phyloP scores from a whole-genome alignment of 37 sponge, comb jelly and placozoan species.

The Cliona cf. orientalis region DNA sequence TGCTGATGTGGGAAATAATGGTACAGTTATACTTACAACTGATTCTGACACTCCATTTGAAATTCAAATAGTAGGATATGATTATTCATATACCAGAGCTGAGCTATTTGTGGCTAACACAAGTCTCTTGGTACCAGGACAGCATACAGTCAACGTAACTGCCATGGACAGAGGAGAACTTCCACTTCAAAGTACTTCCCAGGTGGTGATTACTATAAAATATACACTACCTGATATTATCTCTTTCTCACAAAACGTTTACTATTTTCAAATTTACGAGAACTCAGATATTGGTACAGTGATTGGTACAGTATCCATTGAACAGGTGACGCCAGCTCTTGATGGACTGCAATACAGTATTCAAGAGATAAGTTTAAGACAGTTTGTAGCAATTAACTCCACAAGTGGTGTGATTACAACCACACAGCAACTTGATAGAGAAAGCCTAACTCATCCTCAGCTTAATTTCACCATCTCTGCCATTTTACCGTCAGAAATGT shows the following conservation, averaged over 20 bases:
- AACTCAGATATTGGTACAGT: background rate
- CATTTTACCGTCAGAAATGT: background rate
- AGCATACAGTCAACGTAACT: slow-evolving; percentile 7
- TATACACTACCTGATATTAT: slow-evolving; percentile 32
- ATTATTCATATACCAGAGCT: background rate
- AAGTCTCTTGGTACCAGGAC: background rate
- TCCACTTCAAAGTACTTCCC: background rate
- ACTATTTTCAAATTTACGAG: slow-evolving; percentile 22
- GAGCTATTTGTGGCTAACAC: slow-evolving; percentile 2
- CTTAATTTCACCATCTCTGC: background rate
- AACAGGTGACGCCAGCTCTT: slow-evolving; percentile 12
- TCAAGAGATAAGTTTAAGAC: background rate
- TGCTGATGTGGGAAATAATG: too few species aligned
- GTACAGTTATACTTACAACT: too few species aligned
- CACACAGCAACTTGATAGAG: too few species aligned
- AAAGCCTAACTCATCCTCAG: background rate
- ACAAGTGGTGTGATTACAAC: too few species aligned
- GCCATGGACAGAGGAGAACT: slow-evolving; percentile 18
- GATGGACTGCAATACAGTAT: background rate
- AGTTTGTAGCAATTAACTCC: too few species aligned
- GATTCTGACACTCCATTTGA: slow-evolving; percentile 4
- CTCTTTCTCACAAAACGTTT: background rate
- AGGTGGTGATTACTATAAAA: slow-evolving; percentile 9
- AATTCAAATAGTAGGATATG: too few species aligned
- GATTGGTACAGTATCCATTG: slow-evolving; percentile 12